Base-by-base conservation (phyloP, 2,797 vertebrate genomes). In the Caiman crocodilus region DNA sequence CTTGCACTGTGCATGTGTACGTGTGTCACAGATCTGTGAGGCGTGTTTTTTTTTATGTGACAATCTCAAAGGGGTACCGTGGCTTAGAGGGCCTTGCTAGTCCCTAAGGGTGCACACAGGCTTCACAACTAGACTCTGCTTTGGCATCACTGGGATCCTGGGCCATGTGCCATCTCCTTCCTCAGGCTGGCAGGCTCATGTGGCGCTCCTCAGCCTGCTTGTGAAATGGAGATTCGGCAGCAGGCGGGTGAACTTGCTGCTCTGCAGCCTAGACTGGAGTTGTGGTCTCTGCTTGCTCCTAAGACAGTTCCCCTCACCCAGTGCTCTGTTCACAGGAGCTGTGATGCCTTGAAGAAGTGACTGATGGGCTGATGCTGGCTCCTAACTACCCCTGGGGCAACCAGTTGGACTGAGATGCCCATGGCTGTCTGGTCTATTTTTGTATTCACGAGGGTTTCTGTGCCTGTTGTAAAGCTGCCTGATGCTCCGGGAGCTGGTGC, bases 261-360 rank as follows among this genome's bases (percentile, higher is more conserved):
- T 2, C 2, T 10, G 14, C 60, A 5, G 9, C 74, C 69, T 55
- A n/a, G 8, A 1, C 0, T 32, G 56, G 64, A 21, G 7, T 0
- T 59, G 74, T 18, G 42, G 35, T 86, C 61, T 35, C 21, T 73
- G 25, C 13, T 13, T 23, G 35, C 7, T 23, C 14, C 21, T 4
- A 20, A 6, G 1, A 16, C 35, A 25, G 4, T 21, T 7, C 69
- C 35, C 32, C 14, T 2, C 20, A 5, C 17, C 30, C n/a, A n/a
- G 4, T 32, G 67, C 67, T 25, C 32, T 42, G 69, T 26, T 23
- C 35, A 73, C 69, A 10, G 23, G 35, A 16, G 64, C 64, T 65
- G 14, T 16, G 30, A 16, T 7, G 64, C 15, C 64, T 65, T n/a
- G 6, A 50, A 50, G 42, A 50, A 50, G 42, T 50, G 42, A 50